These are phyloP conservation scores for Pterocles gutturalis DNA, from an alignment of 2,113 vertebrate species.

Conservation along the genomic window DNA sequence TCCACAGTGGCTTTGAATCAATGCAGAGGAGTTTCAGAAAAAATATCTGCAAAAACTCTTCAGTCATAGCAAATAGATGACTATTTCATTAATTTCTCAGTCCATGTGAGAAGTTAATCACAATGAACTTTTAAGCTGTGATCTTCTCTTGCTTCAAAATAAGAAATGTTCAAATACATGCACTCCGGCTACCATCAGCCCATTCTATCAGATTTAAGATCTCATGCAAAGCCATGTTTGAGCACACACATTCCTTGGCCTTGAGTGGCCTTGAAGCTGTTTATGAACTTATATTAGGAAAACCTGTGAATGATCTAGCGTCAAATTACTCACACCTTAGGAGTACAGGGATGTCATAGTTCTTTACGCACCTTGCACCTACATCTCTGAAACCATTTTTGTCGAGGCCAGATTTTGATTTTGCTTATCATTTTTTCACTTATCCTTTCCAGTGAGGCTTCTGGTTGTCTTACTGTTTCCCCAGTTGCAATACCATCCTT, in stretches of 20 bases:
- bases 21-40: neutral
- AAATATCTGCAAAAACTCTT: neutral
- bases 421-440: neutral
- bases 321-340: neutral
- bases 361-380: neutral
- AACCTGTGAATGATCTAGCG: neutral
- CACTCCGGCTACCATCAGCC: neutral
- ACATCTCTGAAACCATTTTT: neutral
- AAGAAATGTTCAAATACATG: neutral
- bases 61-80: neutral
- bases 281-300: neutral
- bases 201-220: neutral
- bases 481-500: neutral
- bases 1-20: neutral
- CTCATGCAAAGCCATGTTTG: neutral
- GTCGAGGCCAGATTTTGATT: neutral
- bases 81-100: neutral
- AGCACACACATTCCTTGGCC: neutral
- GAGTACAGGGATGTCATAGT: neutral
- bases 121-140: neutral
- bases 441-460: neutral
- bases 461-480: neutral
- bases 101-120: neutral
- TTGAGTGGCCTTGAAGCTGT: neutral
- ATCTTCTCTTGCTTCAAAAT: neutral